These are phyloP conservation scores for Ciona savignyi DNA, from an alignment of 23 tunicate species.

Conservation along the genomic window DNA sequence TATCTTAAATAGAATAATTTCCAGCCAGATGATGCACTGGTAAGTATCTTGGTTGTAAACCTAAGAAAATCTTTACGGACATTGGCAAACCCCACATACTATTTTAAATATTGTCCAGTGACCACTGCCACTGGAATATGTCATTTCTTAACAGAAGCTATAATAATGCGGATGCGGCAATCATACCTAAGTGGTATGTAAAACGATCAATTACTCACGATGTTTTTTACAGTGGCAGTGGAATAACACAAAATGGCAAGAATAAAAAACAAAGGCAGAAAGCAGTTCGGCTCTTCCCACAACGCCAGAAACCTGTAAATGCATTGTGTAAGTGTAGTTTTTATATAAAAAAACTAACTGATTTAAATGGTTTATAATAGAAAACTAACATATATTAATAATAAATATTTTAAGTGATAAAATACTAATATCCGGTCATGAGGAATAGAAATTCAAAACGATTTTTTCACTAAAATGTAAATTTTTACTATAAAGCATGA, in stretches of 20 bases:
- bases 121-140: no score
- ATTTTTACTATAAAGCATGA: background rate
- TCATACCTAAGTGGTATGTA: background rate
- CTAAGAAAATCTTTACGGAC: no score
- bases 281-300: conserved; percentile 91
- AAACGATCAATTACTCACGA: conserved; percentile 19
- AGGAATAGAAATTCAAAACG: background rate
- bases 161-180: background rate
- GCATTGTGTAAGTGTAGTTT: background rate
- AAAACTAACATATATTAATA: background rate
- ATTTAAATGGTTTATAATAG: background rate
- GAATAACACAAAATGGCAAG: conserved; percentile 49
- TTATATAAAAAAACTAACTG: background rate
- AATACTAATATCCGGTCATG: background rate
- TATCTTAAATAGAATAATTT: no score
- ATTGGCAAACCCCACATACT: no score
- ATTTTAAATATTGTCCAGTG: no score
- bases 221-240: conserved; percentile 11
- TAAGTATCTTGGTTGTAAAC: no score
- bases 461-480: background rate
- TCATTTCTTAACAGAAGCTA: no score
- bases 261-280: conserved; percentile 64
- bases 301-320: conserved; percentile 58
- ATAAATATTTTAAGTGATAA: background rate
- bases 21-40: no score